Evolutionary conservation across 2,888 invertebrate genomes (phyloP), one percentile per base, ranked within the genome.

Genomic region (Tanytarsus gracilentus): DNA sequence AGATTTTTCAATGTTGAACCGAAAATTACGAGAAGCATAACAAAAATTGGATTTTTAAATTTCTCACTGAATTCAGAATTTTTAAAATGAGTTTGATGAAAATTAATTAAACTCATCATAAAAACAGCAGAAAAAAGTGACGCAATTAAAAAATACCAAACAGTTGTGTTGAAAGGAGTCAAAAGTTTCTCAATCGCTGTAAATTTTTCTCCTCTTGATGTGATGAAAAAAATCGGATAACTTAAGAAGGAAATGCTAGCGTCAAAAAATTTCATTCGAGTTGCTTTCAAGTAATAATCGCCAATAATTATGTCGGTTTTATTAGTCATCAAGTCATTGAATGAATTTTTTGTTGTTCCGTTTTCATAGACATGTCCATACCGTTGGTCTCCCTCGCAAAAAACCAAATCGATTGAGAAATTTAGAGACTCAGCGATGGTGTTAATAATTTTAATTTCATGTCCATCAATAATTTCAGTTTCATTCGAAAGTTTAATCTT

Each of bases 101-200:
- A 9, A 7, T 59, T 59, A 1, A 49, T 40, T 5, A 30, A 2
- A 1, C 23, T 11, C 30, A 59, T 29, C 11, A 30, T 23, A n/a
- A 29, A 3, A 6, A 48, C 2, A 25, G 23, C 58, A 1, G 14
- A 9, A 0, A 14, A 29, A 21, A 52, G 27, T n/a, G 29, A 14
- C 9, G 44, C 1, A 14, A 44, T 8, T 0, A 58, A 3, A 4
- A 27, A 11, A 29, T 44, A 29, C 56, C 56, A 58, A 40, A 58
- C 53, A 6, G 14, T 14, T 6, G 8, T 9, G n/a, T 21, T 11
- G 23, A 29, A 59, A 23, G 49, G 58, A 23, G n/a, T 18, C 11
- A 59, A 1, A 11, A 59, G 8, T n/a, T 59, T 59, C n/a, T 59
- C 30, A n/a, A 59, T 14, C 1, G 23, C 27, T n/a, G 29, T 59